Evolutionary conservation across 2,113 vertebrate genomes (phyloP).

Genomic region (Stomatorhinus ivindoensis): DNA sequence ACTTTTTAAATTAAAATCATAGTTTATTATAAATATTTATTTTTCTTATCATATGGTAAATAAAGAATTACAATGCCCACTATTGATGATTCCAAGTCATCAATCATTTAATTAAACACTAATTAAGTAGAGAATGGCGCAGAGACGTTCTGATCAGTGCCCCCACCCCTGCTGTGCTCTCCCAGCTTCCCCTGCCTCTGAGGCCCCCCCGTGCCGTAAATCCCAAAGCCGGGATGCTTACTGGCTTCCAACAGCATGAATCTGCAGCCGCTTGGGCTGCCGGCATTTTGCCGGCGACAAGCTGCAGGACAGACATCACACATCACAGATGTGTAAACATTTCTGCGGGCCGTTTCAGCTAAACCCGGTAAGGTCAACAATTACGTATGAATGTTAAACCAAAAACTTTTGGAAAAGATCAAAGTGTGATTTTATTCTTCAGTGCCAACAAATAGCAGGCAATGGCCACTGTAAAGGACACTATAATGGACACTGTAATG

Average conservation of each 20-base stretch:
- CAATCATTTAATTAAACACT: background rate
- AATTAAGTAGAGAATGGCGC: background rate
- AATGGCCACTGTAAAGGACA: background rate
- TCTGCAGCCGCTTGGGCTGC: background rate
- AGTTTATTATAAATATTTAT: background rate
- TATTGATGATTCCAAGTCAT: background rate
- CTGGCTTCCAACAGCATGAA: background rate
- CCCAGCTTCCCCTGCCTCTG: background rate
- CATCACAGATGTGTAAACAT: background rate
- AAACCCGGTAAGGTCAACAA: background rate
- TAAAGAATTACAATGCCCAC: background rate
- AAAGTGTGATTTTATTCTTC: background rate
- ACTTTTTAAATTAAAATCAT: background rate
- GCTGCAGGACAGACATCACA: background rate
- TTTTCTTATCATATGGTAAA: background rate
- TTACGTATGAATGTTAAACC: background rate
- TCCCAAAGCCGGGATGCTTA: background rate
- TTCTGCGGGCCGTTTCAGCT: background rate
- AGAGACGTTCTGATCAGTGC: background rate
- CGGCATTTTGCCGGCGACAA: background rate
- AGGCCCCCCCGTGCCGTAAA: too few species aligned
- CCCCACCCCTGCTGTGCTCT: background rate
- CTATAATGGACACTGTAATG: background rate
- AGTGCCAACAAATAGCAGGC: background rate
- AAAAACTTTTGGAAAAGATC: background rate